These are phyloP conservation scores for Melieria omissa DNA, from an alignment of 2,888 invertebrate species.

Conservation along the genomic window DNA sequence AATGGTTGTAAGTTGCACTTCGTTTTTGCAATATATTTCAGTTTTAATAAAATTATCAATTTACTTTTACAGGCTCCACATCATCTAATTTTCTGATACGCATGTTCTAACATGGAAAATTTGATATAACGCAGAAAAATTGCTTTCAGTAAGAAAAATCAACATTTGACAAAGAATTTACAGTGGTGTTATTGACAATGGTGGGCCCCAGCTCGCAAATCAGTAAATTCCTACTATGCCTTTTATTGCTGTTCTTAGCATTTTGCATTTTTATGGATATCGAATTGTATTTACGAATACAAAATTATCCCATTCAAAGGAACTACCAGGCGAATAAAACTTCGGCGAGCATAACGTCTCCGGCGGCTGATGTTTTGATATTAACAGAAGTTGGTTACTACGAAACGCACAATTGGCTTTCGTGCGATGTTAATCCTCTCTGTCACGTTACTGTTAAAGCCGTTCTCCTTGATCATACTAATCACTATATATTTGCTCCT, in stretches of 20 bases:
- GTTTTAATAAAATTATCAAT: no score
- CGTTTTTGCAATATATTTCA: no score
- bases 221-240: constrained; percentile 74
- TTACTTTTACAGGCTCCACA: no score
- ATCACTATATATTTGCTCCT: constrained; percentile 85
- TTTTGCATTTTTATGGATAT: constrained; percentile 81
- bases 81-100: no score
- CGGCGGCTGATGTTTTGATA: constrained; percentile 36
- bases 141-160: no score
- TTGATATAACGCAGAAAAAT: background rate
- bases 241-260: constrained; percentile 71
- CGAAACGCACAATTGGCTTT: constrained; percentile 68
- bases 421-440: constrained; percentile 78
- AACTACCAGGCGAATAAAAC: constrained; percentile 63
- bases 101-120: no score
- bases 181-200: constrained; percentile 66
- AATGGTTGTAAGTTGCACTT: no score
- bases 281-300: constrained; percentile 76
- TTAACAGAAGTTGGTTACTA: constrained; percentile 49
- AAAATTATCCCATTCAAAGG: constrained; percentile 74
- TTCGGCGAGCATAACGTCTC: constrained; percentile 36
- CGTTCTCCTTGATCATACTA: constrained; percentile 83
- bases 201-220: constrained; percentile 80
- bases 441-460: constrained; percentile 87
- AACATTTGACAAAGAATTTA: no score